Percentiles rank a stretch among this genome's conserved stretches.
phyloP scores from a whole-genome alignment of 2,888 invertebrate genomes.

The Abrostola triplasia region DNA sequence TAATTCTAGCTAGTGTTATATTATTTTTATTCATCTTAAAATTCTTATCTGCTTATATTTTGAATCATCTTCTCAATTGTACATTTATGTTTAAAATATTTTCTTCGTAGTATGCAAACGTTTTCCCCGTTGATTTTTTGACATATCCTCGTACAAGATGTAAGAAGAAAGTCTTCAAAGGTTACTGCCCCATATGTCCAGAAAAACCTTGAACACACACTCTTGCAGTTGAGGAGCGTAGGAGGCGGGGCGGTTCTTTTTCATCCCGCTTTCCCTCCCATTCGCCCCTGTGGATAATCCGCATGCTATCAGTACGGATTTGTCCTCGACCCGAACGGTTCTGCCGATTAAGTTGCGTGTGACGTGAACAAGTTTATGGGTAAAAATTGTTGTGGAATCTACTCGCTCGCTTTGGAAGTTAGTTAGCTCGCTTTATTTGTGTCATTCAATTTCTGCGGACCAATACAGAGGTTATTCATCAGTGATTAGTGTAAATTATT shows the following conservation, averaged over 20 bases:
- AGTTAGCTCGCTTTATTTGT: not conserved
- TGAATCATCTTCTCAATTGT: no score
- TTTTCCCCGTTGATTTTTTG: not conserved
- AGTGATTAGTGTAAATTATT: not conserved
- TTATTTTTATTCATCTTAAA: no score
- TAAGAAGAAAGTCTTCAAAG: not conserved
- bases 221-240: not conserved
- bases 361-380: conserved; percentile 14
- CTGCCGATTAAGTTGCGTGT: conserved; percentile 9
- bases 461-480: not conserved
- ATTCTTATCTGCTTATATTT: no score
- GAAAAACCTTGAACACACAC: not conserved
- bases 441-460: conserved; percentile 6
- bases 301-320: conserved; percentile 49
- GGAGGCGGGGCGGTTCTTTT: conserved; percentile 19
- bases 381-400: conserved; percentile 11
- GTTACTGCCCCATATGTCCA: conserved; percentile 4
- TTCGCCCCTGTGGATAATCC: conserved; percentile 40
- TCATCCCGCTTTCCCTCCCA: conserved; percentile 20
- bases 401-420: not conserved
- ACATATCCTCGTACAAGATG: not conserved
- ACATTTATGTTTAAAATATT: no score
- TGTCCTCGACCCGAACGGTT: conserved; percentile 37
- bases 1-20: no score
- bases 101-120: not conserved